Evolutionary conservation across 2,113 vertebrate species (phyloP).

Genomic region (Apodemus sylvaticus): DNA sequence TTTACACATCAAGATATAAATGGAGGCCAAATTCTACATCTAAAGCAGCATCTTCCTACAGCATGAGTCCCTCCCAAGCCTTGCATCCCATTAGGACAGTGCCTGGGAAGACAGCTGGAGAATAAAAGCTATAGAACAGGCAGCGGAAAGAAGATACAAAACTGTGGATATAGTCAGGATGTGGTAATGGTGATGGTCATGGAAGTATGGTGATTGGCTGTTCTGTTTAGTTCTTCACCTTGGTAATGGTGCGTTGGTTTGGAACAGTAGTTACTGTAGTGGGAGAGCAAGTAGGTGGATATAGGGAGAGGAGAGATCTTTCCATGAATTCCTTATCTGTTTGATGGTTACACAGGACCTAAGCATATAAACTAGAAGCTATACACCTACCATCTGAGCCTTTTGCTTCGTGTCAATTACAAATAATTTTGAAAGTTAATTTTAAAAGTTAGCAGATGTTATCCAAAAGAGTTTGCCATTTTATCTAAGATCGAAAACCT

Average conservation of each 20-base stretch:
- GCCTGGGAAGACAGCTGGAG: neutral
- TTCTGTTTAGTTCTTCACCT: neutral
- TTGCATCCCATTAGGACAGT: neutral
- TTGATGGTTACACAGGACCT: neutral
- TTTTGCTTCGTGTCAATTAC: neutral
- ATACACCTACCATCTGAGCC: neutral
- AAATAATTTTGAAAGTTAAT: neutral
- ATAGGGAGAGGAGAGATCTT: too few species aligned
- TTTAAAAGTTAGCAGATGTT: conserved; percentile 20
- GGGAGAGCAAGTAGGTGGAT: neutral
- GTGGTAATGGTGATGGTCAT: neutral
- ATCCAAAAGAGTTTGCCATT: conserved; percentile 1
- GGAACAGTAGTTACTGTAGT: neutral
- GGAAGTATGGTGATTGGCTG: neutral
- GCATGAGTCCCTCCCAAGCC: neutral
- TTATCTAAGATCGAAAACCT: neutral
- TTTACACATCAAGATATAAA: neutral
- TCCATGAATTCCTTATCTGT: neutral
- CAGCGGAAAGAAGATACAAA: neutral
- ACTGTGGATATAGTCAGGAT: neutral
- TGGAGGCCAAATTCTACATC: neutral
- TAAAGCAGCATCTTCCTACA: neutral
- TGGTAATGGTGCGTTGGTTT: neutral
- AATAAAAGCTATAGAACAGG: neutral
- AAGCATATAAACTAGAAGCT: neutral